Percentiles rank a stretch among this genome's conserved stretches.
These are phyloP conservation scores for Herminia tarsipennalis DNA, from an alignment of 2,888 invertebrate species.

Conservation along the genomic window DNA sequence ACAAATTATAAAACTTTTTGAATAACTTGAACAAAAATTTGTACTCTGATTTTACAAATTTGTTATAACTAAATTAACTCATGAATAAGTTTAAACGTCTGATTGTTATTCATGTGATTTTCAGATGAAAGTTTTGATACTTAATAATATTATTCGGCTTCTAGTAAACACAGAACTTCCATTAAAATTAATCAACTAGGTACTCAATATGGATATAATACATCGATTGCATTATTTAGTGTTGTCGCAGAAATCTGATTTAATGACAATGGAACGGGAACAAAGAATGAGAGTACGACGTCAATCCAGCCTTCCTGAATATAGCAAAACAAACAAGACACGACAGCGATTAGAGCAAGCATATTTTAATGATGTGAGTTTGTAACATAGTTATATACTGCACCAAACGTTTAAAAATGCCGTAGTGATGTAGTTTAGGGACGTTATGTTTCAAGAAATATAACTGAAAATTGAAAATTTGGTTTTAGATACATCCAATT, in stretches of 20 bases:
- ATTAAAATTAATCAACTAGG: background rate
- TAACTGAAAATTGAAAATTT: too few species aligned
- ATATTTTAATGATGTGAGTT: conserved; percentile 81
- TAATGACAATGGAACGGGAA: conserved; percentile 82
- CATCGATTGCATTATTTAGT: conserved; percentile 82
- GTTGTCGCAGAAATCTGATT: conserved; percentile 80
- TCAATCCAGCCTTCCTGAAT: conserved; percentile 81
- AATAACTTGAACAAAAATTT: conserved; percentile 8
- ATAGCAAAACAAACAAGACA: conserved; percentile 72
- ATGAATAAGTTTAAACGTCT: too few species aligned
- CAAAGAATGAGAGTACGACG: conserved; percentile 77
- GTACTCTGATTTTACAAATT: conserved; percentile 19
- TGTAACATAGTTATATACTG: too few species aligned
- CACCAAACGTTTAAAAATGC: too few species aligned
- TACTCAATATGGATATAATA: conserved; percentile 75
- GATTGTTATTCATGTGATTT: too few species aligned
- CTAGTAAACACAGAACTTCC: conserved; percentile 3
- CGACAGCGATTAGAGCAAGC: conserved; percentile 75
- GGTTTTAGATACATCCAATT: too few species aligned
- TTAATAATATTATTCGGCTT: too few species aligned
- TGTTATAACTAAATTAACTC: conserved; percentile 3
- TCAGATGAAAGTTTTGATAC: too few species aligned
- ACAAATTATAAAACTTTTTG: conserved; percentile 6
- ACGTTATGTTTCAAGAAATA: too few species aligned
- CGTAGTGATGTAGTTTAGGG: too few species aligned